Evolutionary conservation across 2,888 invertebrate species (phyloP).

Genomic region (Tridacna crocea): DNA sequence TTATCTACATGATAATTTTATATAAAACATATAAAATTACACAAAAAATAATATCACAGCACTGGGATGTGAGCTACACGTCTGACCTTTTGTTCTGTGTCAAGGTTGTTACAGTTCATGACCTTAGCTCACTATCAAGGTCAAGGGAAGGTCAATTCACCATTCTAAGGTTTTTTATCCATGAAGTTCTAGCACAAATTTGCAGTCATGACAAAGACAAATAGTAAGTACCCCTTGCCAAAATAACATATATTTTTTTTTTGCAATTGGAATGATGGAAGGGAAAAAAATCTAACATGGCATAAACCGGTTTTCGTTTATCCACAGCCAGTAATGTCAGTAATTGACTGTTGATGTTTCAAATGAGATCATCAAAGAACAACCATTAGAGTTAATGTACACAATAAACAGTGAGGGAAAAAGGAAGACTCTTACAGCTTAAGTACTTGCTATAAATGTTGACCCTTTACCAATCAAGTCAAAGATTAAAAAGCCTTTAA

Average conservation of each 20-base stretch:
- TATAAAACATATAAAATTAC: conserved; percentile 15
- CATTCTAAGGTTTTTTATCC: neutral
- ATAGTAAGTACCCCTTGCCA: no score
- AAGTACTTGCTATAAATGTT: no score
- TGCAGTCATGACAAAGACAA: neutral
- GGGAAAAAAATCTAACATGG: neutral
- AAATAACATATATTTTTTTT: neutral
- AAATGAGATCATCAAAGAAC: conserved; percentile 9
- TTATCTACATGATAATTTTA: neutral
- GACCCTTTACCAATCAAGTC: no score
- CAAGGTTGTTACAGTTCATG: conserved; percentile 16
- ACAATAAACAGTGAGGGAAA: no score
- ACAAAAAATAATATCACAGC: conserved; percentile 18
- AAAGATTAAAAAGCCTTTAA: no score
- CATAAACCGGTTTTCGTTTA: neutral
- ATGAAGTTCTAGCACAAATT: conserved; percentile 8
- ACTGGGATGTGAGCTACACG: conserved; percentile 24
- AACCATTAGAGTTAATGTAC: neutral
- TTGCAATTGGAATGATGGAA: neutral
- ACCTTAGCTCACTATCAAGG: conserved; percentile 23
- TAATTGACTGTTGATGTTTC: neutral
- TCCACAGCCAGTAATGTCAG: neutral
- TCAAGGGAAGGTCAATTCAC: conserved; percentile 4
- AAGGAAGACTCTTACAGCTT: no score
- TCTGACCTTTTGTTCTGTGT: conserved; percentile 20